Evolutionary conservation across 2,888 invertebrate genomes (phyloP).

Genomic region (Phyllotreta cruciferae): DNA sequence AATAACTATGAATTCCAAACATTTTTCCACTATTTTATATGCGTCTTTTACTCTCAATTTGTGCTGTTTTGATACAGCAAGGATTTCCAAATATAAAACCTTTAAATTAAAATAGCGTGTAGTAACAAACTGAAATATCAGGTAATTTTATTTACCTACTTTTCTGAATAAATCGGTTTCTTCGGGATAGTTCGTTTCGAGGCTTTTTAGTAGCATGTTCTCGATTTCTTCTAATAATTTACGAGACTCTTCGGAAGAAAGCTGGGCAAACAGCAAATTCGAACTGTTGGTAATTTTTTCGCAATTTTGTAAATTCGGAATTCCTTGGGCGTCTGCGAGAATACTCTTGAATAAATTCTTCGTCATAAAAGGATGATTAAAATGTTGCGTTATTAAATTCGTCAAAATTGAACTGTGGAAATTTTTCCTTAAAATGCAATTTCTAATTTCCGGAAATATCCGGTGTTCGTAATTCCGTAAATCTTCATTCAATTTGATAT

Average conservation of each 20-base stretch:
- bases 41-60: conserved; percentile 21
- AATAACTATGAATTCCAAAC: conserved; percentile 31
- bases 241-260: neutral
- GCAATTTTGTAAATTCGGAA: conserved; percentile 30
- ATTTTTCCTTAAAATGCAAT: conserved; percentile 27
- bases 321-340: conserved; percentile 19
- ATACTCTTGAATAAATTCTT: conserved; percentile 23
- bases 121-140: neutral
- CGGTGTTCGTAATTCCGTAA: conserved; percentile 35
- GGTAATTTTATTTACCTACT: neutral
- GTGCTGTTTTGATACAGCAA: conserved; percentile 28
- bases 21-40: conserved; percentile 30
- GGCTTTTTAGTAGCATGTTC: conserved; percentile 14
- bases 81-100: conserved; percentile 32
- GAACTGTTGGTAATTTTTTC: conserved; percentile 37
- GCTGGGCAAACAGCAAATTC: conserved; percentile 30
- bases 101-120: neutral
- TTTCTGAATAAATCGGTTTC: conserved; percentile 30
- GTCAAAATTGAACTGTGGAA: conserved; percentile 29
- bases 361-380: conserved; percentile 16
- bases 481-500: conserved; percentile 30
- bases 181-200: conserved; percentile 12
- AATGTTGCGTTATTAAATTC: conserved; percentile 32
- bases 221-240: conserved; percentile 29
- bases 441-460: conserved; percentile 20